These are phyloP conservation scores for Palaemon carinicauda DNA, from an alignment of 1,140 invertebrate genomes.

Conservation along the genomic window DNA sequence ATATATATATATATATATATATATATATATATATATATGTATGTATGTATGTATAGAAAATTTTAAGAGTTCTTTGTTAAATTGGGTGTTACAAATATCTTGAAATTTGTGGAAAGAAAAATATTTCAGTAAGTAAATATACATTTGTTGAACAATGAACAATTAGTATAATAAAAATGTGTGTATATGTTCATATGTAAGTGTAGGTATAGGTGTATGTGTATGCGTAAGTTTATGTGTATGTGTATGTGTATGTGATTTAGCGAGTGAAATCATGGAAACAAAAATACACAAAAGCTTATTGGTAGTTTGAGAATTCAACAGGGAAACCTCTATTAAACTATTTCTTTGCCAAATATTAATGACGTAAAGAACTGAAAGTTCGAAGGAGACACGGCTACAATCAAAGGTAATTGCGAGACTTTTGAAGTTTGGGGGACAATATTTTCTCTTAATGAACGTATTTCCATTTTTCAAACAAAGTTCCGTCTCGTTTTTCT, in stretches of 20 bases:
- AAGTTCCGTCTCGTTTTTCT: too few species aligned
- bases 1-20: conserved; percentile 22
- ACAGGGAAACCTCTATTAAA: too few species aligned
- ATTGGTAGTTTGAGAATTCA: too few species aligned
- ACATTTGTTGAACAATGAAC: neutral
- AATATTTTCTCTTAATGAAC: too few species aligned
- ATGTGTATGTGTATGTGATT: neutral
- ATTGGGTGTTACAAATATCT: neutral
- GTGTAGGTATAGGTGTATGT: too few species aligned
- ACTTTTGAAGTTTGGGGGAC: too few species aligned
- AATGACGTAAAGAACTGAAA: too few species aligned
- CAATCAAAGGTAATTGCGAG: too few species aligned
- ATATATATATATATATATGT: conserved; percentile 30
- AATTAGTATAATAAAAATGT: neutral
- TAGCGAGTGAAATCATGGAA: neutral
- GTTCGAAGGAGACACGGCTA: too few species aligned
- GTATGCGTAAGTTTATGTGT: neutral
- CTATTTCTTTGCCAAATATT: too few species aligned
- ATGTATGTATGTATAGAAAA: conserved; percentile 10
- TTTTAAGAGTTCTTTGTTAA: neutral
- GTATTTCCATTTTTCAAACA: too few species aligned
- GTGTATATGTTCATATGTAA: neutral
- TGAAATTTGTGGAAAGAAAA: neutral
- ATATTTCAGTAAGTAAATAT: conserved; percentile 6
- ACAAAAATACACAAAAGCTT: neutral